These are phyloP conservation scores for Herpetotheres cachinnans DNA, from an alignment of 2,113 vertebrate genomes.

Conservation along the genomic window DNA sequence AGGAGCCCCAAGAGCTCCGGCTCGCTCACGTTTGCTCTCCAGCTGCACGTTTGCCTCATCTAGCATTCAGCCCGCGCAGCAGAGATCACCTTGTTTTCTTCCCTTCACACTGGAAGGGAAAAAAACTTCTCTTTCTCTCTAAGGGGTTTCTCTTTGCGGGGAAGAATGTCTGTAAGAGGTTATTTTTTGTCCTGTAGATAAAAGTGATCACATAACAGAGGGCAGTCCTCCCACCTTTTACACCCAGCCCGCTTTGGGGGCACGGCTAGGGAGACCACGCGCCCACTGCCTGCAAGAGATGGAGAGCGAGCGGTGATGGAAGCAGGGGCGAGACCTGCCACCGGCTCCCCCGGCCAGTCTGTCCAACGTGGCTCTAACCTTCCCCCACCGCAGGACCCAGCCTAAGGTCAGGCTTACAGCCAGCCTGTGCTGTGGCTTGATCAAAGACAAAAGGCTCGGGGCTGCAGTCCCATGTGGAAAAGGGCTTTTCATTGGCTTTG, in stretches of 20 bases:
- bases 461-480: background rate
- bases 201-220: background rate
- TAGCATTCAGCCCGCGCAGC: background rate
- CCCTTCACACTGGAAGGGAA: background rate
- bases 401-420: background rate
- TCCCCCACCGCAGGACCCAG: accelerated
- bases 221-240: background rate
- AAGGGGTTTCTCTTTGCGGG: background rate
- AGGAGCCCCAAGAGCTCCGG: background rate
- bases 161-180: background rate
- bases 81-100: background rate
- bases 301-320: background rate
- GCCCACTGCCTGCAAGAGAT: background rate
- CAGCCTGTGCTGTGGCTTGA: accelerated
- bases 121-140: background rate
- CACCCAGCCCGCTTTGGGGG: accelerated
- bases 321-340: background rate
- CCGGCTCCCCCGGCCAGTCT: background rate
- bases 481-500: background rate
- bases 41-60: background rate
- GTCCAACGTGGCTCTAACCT: background rate
- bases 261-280: accelerated
- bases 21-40: background rate
- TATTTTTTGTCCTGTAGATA: background rate
- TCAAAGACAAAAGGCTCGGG: background rate